Percentiles rank a stretch among this genome's conserved stretches.
Conservation (phyloP, 1,140 invertebrate species). For the Teleopsis dalmanni region DNA sequence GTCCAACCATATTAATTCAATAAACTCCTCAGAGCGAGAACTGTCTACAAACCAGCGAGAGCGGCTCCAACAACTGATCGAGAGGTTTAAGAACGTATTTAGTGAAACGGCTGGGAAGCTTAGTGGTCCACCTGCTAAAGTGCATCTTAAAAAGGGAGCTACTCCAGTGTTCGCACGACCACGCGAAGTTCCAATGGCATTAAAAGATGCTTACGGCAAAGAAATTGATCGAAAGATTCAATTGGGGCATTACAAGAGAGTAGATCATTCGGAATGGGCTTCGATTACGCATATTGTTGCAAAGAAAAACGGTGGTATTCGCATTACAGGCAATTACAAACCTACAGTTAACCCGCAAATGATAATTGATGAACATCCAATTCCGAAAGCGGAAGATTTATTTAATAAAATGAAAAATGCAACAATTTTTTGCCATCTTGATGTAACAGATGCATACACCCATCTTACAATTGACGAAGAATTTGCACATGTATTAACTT, state of each 20-base stretch:
- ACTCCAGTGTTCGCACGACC: not conserved
- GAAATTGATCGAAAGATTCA: not conserved
- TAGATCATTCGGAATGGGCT: constrained; percentile 13
- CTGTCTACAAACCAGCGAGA: not conserved
- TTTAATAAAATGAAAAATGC: constrained; percentile 19
- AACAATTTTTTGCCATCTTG: not conserved
- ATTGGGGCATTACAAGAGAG: not conserved
- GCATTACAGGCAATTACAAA: constrained; percentile 28
- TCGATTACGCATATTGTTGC: constrained; percentile 4
- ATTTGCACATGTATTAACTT: no score
- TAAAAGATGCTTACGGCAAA: not conserved
- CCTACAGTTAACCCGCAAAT: constrained; percentile 24
- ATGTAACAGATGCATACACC: not conserved
- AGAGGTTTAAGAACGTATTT: not conserved
- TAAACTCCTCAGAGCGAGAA: not conserved
- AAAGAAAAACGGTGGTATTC: constrained; percentile 6
- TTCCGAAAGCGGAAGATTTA: constrained; percentile 20
- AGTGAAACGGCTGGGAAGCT: not conserved
- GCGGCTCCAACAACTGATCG: not conserved
- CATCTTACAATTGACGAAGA: constrained; percentile 3
- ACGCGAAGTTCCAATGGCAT: not conserved
- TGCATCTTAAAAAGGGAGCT: constrained; percentile 1
- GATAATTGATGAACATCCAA: constrained; percentile 28
- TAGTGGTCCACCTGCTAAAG: not conserved
- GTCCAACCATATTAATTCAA: not conserved